A percentile compares a stretch with the other conserved stretches of the same genome.
phyloP scores from a whole-genome alignment of 2,113 vertebrate species.

The Anguilla japonica region DNA sequence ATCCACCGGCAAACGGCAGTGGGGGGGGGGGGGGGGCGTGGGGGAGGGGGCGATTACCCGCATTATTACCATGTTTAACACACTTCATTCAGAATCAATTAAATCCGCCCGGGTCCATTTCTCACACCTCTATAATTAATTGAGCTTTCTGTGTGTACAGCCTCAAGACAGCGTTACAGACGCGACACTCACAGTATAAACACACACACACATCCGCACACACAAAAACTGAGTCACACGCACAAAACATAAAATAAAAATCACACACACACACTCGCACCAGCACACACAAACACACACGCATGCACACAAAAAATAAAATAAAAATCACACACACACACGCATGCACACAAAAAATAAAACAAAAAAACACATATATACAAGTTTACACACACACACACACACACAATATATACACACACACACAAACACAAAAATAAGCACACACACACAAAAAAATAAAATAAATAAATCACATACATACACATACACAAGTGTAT shows the following conservation, averaged over 20 bases:
- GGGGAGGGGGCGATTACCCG: background rate
- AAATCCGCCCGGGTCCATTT: background rate
- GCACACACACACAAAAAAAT: background rate
- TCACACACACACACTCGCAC: background rate
- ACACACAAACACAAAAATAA: conserved; percentile 14
- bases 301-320: too few species aligned
- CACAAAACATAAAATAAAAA: background rate
- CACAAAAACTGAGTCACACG: conserved; percentile 18
- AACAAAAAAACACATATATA: too few species aligned
- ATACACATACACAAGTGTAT: too few species aligned
- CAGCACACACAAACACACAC: too few species aligned
- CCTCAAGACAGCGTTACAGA: background rate
- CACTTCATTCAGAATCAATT: background rate
- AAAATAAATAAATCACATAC: too few species aligned
- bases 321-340: too few species aligned
- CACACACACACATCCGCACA: conserved; percentile 21
- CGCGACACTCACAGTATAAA: background rate
- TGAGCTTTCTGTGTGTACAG: background rate
- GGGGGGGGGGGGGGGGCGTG: too few species aligned
- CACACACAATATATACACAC: conserved; percentile 18
- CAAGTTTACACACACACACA: background rate
- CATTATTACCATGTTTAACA: background rate
- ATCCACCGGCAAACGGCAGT: too few species aligned
- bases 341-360: too few species aligned
- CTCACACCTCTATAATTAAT: background rate